Conservation (phyloP, 2,888 invertebrate genomes). For the Drosophila anomalata region DNA sequence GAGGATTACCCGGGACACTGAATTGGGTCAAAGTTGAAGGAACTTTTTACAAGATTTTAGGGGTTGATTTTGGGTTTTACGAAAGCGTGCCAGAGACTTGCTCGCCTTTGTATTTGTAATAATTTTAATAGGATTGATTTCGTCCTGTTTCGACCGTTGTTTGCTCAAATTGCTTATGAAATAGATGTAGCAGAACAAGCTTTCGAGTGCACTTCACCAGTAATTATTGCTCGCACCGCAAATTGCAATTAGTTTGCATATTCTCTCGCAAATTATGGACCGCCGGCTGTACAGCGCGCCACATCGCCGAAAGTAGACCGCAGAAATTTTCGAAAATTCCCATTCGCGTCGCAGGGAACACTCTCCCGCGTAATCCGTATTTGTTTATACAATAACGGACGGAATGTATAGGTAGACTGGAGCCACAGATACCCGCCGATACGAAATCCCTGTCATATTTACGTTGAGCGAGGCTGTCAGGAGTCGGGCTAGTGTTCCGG, state of each 20-base stretch:
- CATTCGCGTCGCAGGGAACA: slow-evolving; percentile 10
- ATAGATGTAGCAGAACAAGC: slow-evolving; percentile 1
- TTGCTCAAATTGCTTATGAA: not conserved
- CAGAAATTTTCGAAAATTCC: slow-evolving; percentile 26
- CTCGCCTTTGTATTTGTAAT: not conserved
- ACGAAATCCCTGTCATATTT: slow-evolving; percentile 39
- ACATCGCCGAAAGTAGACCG: slow-evolving; percentile 15
- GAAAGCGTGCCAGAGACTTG: not conserved
- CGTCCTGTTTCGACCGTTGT: not conserved
- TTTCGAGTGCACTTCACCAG: not conserved
- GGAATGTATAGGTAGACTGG: slow-evolving; percentile 19
- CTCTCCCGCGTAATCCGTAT: slow-evolving; percentile 63
- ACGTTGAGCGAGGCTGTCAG: slow-evolving; percentile 8
- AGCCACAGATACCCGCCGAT: slow-evolving; percentile 21
- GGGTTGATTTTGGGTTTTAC: slow-evolving; percentile 1
- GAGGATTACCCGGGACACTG: slow-evolving; percentile 12
- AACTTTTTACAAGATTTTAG: slow-evolving; percentile 17
- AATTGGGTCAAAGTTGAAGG: slow-evolving; percentile 39
- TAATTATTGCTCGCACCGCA: slow-evolving; percentile 20
- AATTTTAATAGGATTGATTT: not conserved
- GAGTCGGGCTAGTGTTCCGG: slow-evolving; percentile 20
- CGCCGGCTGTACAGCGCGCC: slow-evolving; percentile 1
- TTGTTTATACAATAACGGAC: slow-evolving; percentile 55
- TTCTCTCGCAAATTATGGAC: slow-evolving; percentile 11
- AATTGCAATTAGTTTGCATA: slow-evolving; percentile 39